Conservation (phyloP, 2,888 invertebrate genomes). For the Pachycephus smyrnensis region DNA sequence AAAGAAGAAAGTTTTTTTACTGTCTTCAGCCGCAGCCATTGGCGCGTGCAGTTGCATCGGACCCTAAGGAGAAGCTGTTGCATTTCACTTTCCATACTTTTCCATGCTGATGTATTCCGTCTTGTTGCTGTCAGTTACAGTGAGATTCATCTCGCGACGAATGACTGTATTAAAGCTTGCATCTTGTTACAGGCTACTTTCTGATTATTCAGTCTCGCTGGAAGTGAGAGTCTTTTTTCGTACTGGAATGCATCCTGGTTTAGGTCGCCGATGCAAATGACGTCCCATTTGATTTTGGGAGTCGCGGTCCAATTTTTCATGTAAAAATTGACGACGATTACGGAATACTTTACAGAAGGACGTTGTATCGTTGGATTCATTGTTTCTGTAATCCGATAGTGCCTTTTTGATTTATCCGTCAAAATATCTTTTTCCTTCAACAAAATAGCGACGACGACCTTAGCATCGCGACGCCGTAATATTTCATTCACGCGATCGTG, state of each 20-base stretch:
- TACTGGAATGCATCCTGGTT: not conserved
- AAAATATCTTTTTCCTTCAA: too few relatives aligned
- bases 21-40: not conserved
- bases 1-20: slow-evolving; percentile 49
- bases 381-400: not conserved
- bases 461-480: not conserved
- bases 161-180: not conserved
- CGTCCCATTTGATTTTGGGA: not conserved
- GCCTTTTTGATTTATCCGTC: not conserved
- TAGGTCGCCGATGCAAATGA: not conserved
- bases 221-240: not conserved
- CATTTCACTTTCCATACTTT: not conserved
- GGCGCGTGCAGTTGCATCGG: not conserved
- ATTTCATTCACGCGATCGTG: not conserved
- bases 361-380: not conserved
- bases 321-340: not conserved
- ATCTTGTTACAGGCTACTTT: not conserved
- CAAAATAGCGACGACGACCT: not conserved
- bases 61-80: not conserved
- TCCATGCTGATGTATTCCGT: not conserved
- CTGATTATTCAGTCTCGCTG: not conserved
- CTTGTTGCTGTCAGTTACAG: not conserved
- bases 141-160: not conserved
- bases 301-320: not conserved
- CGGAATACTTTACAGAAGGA: not conserved